Conservation (phyloP, 2,888 invertebrate genomes). For the Oscheius sp. region DNA sequence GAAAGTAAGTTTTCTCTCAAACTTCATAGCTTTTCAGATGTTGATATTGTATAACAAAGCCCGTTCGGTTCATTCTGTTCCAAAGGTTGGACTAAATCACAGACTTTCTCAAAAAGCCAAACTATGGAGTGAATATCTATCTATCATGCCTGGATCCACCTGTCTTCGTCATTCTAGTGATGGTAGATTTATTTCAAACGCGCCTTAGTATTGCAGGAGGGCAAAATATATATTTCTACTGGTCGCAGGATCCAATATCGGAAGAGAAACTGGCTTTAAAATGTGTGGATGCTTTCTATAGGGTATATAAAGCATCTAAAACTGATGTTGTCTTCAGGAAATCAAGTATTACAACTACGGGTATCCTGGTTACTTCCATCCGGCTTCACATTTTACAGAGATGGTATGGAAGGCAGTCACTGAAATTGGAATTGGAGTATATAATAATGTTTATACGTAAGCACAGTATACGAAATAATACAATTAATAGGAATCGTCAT, state of each 20-base stretch:
- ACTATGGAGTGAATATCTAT: conserved; percentile 36
- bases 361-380: conserved; percentile 32
- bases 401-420: conserved; percentile 42
- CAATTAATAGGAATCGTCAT: conserved; percentile 29
- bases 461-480: not conserved
- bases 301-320: not conserved
- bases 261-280: conserved; percentile 34
- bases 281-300: conserved; percentile 33
- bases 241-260: conserved; percentile 26
- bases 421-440: conserved; percentile 41
- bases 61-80: conserved; percentile 14
- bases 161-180: conserved; percentile 29
- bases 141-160: conserved; percentile 21
- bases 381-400: conserved; percentile 44
- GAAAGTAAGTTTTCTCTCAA: not conserved
- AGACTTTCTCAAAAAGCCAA: not conserved
- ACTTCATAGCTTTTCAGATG: not conserved
- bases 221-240: conserved; percentile 43
- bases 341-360: conserved; percentile 41
- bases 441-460: conserved; percentile 32
- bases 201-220: conserved; percentile 29
- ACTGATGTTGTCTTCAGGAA: conserved; percentile 30
- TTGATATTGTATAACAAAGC: conserved; percentile 21
- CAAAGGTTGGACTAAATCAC: not conserved
- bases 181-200: conserved; percentile 8